phyloP scores from a whole-genome alignment of 2,113 vertebrate species.

The Pipra filicauda region DNA sequence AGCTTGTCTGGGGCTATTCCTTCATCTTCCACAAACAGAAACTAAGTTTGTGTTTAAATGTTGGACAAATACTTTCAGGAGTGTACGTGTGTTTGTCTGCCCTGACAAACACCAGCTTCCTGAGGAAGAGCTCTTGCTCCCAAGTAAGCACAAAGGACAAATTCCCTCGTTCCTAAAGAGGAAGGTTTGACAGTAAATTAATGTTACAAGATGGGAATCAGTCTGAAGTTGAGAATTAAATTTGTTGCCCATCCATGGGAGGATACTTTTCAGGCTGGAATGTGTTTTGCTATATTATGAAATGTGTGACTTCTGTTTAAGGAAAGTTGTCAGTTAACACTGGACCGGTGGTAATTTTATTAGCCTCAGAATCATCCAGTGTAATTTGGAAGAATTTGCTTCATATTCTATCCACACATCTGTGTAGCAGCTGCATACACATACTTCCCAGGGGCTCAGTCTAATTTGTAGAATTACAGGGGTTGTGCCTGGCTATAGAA shows the following conservation, averaged over 20 bases:
- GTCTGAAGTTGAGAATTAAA: background rate
- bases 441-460: constrained; percentile 70
- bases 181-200: background rate
- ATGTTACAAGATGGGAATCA: background rate
- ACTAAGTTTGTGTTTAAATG: background rate
- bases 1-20: background rate
- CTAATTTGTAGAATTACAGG: constrained; percentile 77
- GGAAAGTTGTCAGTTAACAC: background rate
- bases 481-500: constrained; percentile 70
- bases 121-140: background rate
- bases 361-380: constrained; percentile 23
- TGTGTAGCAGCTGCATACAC: constrained; percentile 73
- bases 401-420: constrained; percentile 58
- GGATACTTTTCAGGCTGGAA: background rate
- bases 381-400: constrained; percentile 44
- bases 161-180: background rate
- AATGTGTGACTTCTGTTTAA: background rate
- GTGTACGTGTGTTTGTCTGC: background rate
- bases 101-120: background rate
- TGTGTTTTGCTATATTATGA: background rate
- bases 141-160: background rate
- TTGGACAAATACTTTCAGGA: background rate
- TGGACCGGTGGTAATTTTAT: constrained; percentile 27
- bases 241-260: background rate
- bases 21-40: background rate